Evolutionary conservation across 2,113 vertebrate genomes (phyloP).

Genomic region (Chascanopsetta lugubris): DNA sequence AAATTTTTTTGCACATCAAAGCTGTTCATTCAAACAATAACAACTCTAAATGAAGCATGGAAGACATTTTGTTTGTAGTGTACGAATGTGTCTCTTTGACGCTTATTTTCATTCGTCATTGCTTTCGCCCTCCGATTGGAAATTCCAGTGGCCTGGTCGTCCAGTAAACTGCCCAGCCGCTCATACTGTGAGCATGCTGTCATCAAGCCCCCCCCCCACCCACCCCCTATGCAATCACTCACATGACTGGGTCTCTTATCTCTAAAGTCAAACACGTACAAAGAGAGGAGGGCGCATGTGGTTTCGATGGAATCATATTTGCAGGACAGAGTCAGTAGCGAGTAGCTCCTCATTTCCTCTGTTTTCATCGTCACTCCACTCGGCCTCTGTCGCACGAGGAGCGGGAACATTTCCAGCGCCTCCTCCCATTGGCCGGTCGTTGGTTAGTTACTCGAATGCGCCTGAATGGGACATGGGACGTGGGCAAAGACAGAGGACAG

Average conservation of each 20-base stretch:
- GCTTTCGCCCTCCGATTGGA: not conserved
- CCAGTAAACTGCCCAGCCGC: slow-evolving; percentile 2
- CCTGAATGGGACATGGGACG: no score
- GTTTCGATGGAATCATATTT: slow-evolving; percentile 27
- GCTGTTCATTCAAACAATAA: no score
- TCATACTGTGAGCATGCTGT: slow-evolving; percentile 11
- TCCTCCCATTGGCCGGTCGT: no score
- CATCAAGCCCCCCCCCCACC: slow-evolving; percentile 19
- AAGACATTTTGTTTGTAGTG: no score
- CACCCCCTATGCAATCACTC: slow-evolving; percentile 16
- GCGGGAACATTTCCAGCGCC: no score
- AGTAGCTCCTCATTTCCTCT: slow-evolving; percentile 10
- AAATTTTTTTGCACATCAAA: no score
- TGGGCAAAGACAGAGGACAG: no score
- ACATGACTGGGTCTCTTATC: slow-evolving; percentile 25
- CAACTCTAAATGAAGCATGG: no score
- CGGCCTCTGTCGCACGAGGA: no score
- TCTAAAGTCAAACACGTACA: not conserved
- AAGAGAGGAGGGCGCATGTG: slow-evolving; percentile 13
- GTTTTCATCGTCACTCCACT: no score
- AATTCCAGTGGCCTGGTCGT: slow-evolving; percentile 25
- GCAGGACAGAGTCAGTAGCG: slow-evolving; percentile 6
- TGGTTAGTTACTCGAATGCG: no score
- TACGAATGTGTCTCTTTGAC: no score
- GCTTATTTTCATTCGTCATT: not conserved